A percentile compares a stretch with the other conserved stretches of the same genome.
phyloP scores from a whole-genome alignment of 1,140 invertebrate genomes.

The Drosophila nebulosa region DNA sequence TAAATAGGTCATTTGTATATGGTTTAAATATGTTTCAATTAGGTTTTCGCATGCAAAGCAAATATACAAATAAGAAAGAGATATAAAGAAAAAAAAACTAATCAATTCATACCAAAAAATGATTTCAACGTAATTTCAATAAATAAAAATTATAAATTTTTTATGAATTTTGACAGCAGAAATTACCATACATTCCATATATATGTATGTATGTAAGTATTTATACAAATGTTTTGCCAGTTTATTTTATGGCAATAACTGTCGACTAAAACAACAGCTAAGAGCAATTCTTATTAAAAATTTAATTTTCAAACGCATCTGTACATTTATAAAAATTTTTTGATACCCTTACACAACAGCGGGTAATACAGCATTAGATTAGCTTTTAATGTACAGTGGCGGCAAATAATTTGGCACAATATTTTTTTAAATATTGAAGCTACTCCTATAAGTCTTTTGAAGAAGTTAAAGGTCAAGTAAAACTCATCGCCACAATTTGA shows the following conservation, averaged over 20 bases:
- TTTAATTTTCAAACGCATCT: background rate
- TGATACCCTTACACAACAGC: background rate
- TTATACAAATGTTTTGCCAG: background rate
- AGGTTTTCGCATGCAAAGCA: background rate
- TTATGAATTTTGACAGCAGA: background rate
- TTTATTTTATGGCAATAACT: background rate
- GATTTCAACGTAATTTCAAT: background rate
- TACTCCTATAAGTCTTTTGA: too few species aligned
- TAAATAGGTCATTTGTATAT: background rate
- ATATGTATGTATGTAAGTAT: background rate
- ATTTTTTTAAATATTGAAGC: too few species aligned
- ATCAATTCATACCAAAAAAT: background rate
- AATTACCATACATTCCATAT: background rate
- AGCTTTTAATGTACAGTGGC: too few species aligned
- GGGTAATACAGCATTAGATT: background rate
- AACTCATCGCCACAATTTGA: too few species aligned
- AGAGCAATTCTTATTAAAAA: background rate
- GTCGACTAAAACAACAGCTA: background rate
- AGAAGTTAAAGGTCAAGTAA: too few species aligned
- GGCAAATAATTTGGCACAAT: too few species aligned
- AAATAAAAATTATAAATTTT: background rate
- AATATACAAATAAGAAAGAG: background rate
- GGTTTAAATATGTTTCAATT: constrained; percentile 35
- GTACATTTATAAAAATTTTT: background rate
- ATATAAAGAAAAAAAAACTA: background rate